Conservation (phyloP, 2,888 invertebrate genomes). For the Bombylius discolor region DNA sequence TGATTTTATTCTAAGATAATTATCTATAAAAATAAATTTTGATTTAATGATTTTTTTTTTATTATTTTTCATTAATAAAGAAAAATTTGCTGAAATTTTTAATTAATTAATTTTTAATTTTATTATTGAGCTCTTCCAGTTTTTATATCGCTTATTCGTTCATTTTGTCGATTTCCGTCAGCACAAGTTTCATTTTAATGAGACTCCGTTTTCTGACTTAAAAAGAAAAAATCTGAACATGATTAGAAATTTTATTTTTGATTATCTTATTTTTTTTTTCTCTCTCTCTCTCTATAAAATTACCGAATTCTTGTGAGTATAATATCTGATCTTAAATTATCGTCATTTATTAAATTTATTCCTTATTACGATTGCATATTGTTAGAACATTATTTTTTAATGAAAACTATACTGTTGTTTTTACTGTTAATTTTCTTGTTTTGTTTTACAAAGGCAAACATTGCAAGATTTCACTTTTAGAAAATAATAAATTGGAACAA, state of each 20-base stretch:
- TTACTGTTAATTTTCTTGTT: too few relatives aligned
- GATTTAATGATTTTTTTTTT: not conserved
- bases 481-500: too few relatives aligned
- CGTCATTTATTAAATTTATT: too few relatives aligned
- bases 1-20: not conserved
- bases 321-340: too few relatives aligned
- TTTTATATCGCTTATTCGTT: not conserved
- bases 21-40: not conserved
- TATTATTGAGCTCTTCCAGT: not conserved
- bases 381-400: too few relatives aligned
- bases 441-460: too few relatives aligned
- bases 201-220: slow-evolving; percentile 14
- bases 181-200: slow-evolving; percentile 1
- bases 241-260: slow-evolving; percentile 9
- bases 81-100: slow-evolving; percentile 4
- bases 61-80: not conserved
- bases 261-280: not conserved
- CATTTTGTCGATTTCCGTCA: slow-evolving; percentile 1
- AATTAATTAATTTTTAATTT: not conserved
- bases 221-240: slow-evolving; percentile 17
- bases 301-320: too few relatives aligned
- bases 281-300: too few relatives aligned
- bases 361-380: too few relatives aligned
- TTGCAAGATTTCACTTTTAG: too few relatives aligned
- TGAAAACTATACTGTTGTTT: too few relatives aligned